Evolutionary conservation across 2,797 vertebrate genomes (phyloP).

Genomic region (Decapterus maruadsi): DNA sequence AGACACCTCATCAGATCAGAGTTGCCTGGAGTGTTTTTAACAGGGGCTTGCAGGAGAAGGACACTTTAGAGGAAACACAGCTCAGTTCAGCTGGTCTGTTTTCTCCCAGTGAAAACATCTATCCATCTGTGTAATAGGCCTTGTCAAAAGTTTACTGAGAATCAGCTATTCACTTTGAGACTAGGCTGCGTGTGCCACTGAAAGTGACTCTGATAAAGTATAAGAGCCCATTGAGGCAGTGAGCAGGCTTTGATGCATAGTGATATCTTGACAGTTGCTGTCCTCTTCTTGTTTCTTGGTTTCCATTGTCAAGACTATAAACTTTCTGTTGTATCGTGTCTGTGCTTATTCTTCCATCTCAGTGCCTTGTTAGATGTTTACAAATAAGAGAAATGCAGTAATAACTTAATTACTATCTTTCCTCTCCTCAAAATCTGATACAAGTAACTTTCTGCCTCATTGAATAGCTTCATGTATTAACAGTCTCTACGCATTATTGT

Average conservation of each 20-base stretch:
- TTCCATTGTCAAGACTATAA: constrained; percentile 40
- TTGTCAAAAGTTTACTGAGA: constrained; percentile 79
- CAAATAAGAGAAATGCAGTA: constrained; percentile 17
- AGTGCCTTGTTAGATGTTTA: constrained; percentile 24
- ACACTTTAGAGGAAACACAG: constrained; percentile 47
- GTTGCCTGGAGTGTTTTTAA: constrained; percentile 50
- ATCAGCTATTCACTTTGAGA: constrained; percentile 73
- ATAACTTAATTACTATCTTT: constrained; percentile 29
- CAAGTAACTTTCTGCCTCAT: not conserved
- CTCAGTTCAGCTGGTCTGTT: constrained; percentile 38
- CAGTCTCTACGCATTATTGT: constrained; percentile 27
- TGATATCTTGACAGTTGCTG: constrained; percentile 53
- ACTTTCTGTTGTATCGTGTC: constrained; percentile 27
- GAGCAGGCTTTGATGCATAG: constrained; percentile 53
- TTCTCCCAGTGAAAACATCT: constrained; percentile 62
- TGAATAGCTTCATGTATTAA: constrained; percentile 10
- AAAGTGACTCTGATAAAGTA: constrained; percentile 67
- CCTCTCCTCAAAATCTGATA: constrained; percentile 11
- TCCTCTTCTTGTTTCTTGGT: constrained; percentile 46
- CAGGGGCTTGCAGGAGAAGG: constrained; percentile 35
- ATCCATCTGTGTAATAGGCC: constrained; percentile 78
- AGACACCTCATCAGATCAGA: constrained; percentile 52
- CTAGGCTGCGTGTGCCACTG: constrained; percentile 46
- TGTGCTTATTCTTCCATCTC: constrained; percentile 30
- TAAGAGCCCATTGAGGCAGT: constrained; percentile 54